Base-by-base conservation (phyloP, 2,888 invertebrate species). In the Epicampocera succincta region DNA sequence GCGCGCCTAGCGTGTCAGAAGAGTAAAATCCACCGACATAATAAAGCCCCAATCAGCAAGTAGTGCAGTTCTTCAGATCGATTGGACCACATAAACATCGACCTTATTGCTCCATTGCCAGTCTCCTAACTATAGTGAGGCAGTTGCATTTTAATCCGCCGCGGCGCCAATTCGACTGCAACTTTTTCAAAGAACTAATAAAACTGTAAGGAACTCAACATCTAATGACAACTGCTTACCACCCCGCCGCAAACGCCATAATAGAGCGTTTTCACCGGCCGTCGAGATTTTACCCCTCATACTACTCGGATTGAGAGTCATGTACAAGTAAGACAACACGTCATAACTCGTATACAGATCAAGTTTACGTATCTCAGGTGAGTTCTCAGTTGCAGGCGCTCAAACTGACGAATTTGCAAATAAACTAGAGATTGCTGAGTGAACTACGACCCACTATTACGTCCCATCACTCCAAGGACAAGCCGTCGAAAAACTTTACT, bases 211-310 rank as follows among this genome's bases (percentile, higher is more conserved):
- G 52, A 1, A 54, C 15, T 29, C 4, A 29, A 54, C 29, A 54
- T n/a, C 6, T 54, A 54, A n/a, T 25, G 25, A 54, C 52, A 8
- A 29, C 52, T 1, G 52, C 52, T 2, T 54, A 54, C 12, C 52
- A 54, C 6, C 52, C 52, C 11, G 52, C 52, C 29, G 25, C 52
- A n/a, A 52, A 52, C n/a, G 52, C 25, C 6, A 13, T 52, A 9
- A 52, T 52, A 12, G 25, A 52, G 13, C 52, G 52, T 5, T 52
- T 25, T 13, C 52, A 52, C 29, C 12, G 29, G 25, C 5, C 25
- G 25, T 25, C 2, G 25, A 25, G 25, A 25, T 25, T 25, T 25
- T 25, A 5, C 52, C 29, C 1, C 29, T 54, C 3, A 29, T 54
- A 2, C n/a, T 54, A 0, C n/a, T 54, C 1, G 52, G 29, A 2